Percentiles rank a stretch among this genome's conserved stretches.
Conservation (phyloP, 1,140 invertebrate genomes). For the Caenorhabditis elegans region WBcel235 BX284606.5:1018501-1019000, state of each 20-base stretch:
- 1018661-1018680: background rate
- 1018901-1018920: background rate
- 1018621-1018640: constrained; percentile 30
- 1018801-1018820: constrained; percentile 28
- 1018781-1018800: constrained; percentile 33
- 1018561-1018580: background rate
- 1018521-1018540: background rate
- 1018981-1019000: no score
- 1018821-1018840: constrained; percentile 18
- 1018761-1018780: constrained; percentile 15
- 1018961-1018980: no score
- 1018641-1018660: background rate
- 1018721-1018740: background rate
- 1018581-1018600: constrained; percentile 21
- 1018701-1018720: no score
- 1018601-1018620: constrained; percentile 5
- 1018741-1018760: background rate
- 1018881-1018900: background rate
- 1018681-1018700: background rate
- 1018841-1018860: constrained; percentile 11
- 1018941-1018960: no score
- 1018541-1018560: background rate
- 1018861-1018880: background rate
- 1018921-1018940: background rate
- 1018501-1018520: no score